phyloP scores from a whole-genome alignment of 2,888 invertebrate genomes.

The Calliopum simillimum region DNA sequence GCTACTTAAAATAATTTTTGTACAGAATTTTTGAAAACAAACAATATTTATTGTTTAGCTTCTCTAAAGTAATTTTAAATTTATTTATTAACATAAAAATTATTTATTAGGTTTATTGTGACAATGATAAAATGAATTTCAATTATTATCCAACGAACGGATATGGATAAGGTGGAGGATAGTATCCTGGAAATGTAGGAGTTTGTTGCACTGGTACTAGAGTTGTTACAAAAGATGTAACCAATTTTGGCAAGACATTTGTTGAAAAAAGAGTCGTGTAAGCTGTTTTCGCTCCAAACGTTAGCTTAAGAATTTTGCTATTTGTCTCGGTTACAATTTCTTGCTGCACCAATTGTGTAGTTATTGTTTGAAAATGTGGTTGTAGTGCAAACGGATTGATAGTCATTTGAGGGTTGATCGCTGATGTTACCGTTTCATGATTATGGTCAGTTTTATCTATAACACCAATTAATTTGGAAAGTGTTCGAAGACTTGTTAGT shows the following conservation, averaged over 20 bases:
- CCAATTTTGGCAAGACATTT: conserved; percentile 81
- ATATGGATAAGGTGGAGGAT: conserved; percentile 80
- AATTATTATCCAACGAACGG: conserved; percentile 76
- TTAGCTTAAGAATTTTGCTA: conserved; percentile 85
- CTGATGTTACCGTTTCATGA: conserved; percentile 68
- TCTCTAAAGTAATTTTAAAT: too few species aligned
- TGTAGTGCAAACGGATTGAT: conserved; percentile 69
- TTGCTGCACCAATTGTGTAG: conserved; percentile 83
- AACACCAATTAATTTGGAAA: conserved; percentile 82
- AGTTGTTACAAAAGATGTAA: conserved; percentile 87
- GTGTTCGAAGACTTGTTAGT: conserved; percentile 80
- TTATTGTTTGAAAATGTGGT: conserved; percentile 81
- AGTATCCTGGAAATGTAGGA: conserved; percentile 79
- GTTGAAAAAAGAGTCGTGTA: conserved; percentile 89
- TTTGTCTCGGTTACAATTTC: conserved; percentile 83
- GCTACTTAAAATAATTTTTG: too few species aligned
- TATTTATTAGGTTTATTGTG: too few species aligned
- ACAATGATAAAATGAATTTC: too few species aligned
- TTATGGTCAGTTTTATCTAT: conserved; percentile 84
- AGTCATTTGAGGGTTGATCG: conserved; percentile 40
- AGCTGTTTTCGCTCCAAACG: conserved; percentile 91
- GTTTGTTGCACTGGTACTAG: conserved; percentile 81
- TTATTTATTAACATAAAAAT: too few species aligned
- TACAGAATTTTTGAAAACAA: too few species aligned
- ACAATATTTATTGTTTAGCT: too few species aligned